Conservation (phyloP, 2,888 invertebrate genomes). For the Rhagophthalmus giganteus region DNA sequence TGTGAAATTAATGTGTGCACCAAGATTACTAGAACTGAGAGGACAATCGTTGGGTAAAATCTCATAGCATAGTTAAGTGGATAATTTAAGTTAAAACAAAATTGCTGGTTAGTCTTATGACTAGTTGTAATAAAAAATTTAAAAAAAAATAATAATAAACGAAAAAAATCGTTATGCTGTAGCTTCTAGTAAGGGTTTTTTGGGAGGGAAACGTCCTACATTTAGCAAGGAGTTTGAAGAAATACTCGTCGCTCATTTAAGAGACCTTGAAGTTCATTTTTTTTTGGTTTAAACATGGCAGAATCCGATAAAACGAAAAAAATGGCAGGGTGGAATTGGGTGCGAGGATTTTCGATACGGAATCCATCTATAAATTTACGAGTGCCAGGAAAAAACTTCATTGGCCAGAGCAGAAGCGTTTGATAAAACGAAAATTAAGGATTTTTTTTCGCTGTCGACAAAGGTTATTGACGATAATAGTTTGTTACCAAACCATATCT, state of each 20-base stretch:
- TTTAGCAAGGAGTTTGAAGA: slow-evolving; percentile 3
- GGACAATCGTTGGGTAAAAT: too few relatives aligned
- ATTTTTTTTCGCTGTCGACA: slow-evolving; percentile 3
- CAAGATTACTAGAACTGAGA: too few relatives aligned
- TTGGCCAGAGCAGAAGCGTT: slow-evolving; percentile 6
- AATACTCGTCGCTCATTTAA: slow-evolving; percentile 2
- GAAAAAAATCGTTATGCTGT: slow-evolving; percentile 1
- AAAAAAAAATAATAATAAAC: too few relatives aligned
- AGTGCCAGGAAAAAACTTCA: slow-evolving; percentile 9
- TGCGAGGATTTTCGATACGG: slow-evolving; percentile 1
- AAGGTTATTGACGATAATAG: slow-evolving; percentile 9
- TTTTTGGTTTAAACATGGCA: slow-evolving; percentile 1
- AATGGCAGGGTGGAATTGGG: slow-evolving; percentile 1
- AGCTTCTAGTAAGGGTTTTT: slow-evolving; percentile 1
- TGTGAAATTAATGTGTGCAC: too few relatives aligned
- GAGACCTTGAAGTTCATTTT: background rate
- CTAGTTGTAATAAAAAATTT: too few relatives aligned
- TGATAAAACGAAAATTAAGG: slow-evolving; percentile 6
- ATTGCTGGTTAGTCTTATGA: too few relatives aligned
- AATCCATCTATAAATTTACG: slow-evolving; percentile 8
- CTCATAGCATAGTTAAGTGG: too few relatives aligned
- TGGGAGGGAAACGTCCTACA: slow-evolving; percentile 2
- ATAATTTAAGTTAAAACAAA: too few relatives aligned
- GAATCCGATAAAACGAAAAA: background rate
- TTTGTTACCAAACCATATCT: slow-evolving; percentile 8